Evolutionary conservation across 1,140 invertebrate species (phyloP).

Genomic region (Drosophila athabasca): DNA sequence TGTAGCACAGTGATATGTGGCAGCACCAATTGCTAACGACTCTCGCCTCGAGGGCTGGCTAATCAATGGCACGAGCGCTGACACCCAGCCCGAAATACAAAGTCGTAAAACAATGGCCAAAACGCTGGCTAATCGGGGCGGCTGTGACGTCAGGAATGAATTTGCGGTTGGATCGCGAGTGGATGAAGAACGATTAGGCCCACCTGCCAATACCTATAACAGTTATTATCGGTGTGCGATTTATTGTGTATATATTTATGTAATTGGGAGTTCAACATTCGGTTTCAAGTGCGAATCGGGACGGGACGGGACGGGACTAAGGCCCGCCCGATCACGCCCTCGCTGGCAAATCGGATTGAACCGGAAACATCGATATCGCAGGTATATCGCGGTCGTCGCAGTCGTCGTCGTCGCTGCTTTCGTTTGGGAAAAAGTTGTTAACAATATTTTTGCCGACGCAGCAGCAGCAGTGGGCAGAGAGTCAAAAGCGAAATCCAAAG

Average conservation of each 20-base stretch:
- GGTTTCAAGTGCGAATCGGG: slow-evolving; percentile 34
- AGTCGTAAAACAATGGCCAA: slow-evolving; percentile 17
- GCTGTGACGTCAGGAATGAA: slow-evolving; percentile 58
- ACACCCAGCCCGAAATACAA: not conserved
- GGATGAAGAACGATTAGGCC: slow-evolving; percentile 9
- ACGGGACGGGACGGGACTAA: slow-evolving; percentile 14
- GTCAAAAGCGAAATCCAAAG: slow-evolving; percentile 58
- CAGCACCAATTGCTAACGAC: not conserved
- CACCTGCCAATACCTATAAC: slow-evolving; percentile 14
- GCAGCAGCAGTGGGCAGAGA: slow-evolving; percentile 38
- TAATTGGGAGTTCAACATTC: slow-evolving; percentile 27
- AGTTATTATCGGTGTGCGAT: slow-evolving; percentile 7
- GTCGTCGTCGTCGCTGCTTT: slow-evolving; percentile 25
- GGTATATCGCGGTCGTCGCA: not conserved
- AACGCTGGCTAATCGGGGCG: slow-evolving; percentile 28
- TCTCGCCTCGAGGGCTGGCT: slow-evolving; percentile 16
- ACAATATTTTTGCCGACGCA: slow-evolving; percentile 43
- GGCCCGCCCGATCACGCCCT: slow-evolving; percentile 18
- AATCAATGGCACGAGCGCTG: slow-evolving; percentile 70
- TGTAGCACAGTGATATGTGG: slow-evolving; percentile 15
- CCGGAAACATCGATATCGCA: slow-evolving; percentile 51
- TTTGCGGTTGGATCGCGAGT: too few relatives aligned
- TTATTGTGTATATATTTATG: slow-evolving; percentile 11
- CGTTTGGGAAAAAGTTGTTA: slow-evolving; percentile 76
- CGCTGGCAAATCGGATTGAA: slow-evolving; percentile 58